Conservation (phyloP, 2,113 vertebrate species). For the Suncus etruscus region DNA sequence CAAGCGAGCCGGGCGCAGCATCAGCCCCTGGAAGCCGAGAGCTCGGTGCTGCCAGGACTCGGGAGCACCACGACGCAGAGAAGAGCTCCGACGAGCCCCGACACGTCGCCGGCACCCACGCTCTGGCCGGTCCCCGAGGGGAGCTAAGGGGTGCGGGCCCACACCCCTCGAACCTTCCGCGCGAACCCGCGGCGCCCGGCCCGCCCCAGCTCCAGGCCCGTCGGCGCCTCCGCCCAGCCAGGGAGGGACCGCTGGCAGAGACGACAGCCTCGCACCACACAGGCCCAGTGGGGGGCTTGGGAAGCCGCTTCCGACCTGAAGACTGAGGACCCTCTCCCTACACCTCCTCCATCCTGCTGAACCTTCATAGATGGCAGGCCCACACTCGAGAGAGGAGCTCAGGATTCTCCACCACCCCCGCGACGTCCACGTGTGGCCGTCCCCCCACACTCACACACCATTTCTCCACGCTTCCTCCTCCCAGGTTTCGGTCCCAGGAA, state of each 20-base stretch:
- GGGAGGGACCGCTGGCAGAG: conserved; percentile 70
- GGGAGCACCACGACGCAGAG: conserved; percentile 57
- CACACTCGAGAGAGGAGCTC: conserved; percentile 49
- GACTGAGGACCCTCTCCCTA: conserved; percentile 66
- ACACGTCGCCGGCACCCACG: conserved; percentile 63
- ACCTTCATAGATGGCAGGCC: conserved; percentile 65
- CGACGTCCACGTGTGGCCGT: conserved; percentile 64
- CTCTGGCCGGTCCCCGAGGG: conserved; percentile 35
- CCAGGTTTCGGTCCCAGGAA: conserved; percentile 68
- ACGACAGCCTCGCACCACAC: conserved; percentile 64
- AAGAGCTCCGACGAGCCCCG: conserved; percentile 44
- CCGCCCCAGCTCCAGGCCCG: conserved; percentile 63
- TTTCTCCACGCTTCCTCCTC: conserved; percentile 13
- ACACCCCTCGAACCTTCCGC: conserved; percentile 43
- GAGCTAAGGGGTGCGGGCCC: conserved; percentile 13
- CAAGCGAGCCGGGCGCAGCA: conserved; percentile 86
- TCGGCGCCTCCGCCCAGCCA: conserved; percentile 54
- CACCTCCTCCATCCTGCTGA: conserved; percentile 50
- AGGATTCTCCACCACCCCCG: conserved; percentile 9
- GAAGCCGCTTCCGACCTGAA: conserved; percentile 62
- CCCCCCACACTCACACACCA: neutral
- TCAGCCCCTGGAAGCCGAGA: conserved; percentile 81
- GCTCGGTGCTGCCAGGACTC: conserved; percentile 62
- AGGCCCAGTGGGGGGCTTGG: conserved; percentile 72
- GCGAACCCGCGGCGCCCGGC: conserved; percentile 55